Conservation (phyloP, 1,140 invertebrate genomes). For the Panonychus citri region DNA sequence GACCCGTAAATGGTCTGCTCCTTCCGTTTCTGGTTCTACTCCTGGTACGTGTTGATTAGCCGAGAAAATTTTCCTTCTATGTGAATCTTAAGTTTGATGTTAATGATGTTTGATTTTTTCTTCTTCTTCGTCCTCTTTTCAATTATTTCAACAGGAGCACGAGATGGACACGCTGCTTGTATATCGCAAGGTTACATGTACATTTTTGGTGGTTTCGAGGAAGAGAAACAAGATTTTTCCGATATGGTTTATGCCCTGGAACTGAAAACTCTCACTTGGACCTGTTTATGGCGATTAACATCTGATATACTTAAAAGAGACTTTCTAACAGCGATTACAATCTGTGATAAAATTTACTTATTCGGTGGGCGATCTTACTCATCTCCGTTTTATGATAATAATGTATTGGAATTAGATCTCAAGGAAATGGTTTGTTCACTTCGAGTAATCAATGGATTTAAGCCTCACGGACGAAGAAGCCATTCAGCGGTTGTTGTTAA, state of each 20-base stretch:
- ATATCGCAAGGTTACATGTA: conserved; percentile 58
- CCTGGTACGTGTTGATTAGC: conserved; percentile 23
- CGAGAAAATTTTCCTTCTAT: too few species aligned
- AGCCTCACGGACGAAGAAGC: conserved; percentile 47
- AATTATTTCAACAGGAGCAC: conserved; percentile 30
- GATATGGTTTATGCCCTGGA: conserved; percentile 50
- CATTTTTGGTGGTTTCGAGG: conserved; percentile 69
- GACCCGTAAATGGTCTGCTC: conserved; percentile 38
- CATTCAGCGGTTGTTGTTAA: conserved; percentile 62
- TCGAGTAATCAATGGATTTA: conserved; percentile 30
- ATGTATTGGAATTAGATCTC: conserved; percentile 50
- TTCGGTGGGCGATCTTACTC: conserved; percentile 57
- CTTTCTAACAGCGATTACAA: conserved; percentile 57
- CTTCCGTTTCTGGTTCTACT: conserved; percentile 35
- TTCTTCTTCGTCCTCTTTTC: too few species aligned
- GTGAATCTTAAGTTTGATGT: too few species aligned
- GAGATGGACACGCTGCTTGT: conserved; percentile 74
- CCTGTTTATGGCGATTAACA: conserved; percentile 33
- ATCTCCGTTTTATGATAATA: conserved; percentile 48
- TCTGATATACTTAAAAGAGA: conserved; percentile 44
- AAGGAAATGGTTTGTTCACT: conserved; percentile 38
- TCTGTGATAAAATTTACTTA: conserved; percentile 50
- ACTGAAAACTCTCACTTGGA: conserved; percentile 46
- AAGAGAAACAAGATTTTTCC: conserved; percentile 47
- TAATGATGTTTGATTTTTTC: too few species aligned